Conservation (phyloP, 2,113 vertebrate genomes). For the Dasyurus viverrinus region DNA sequence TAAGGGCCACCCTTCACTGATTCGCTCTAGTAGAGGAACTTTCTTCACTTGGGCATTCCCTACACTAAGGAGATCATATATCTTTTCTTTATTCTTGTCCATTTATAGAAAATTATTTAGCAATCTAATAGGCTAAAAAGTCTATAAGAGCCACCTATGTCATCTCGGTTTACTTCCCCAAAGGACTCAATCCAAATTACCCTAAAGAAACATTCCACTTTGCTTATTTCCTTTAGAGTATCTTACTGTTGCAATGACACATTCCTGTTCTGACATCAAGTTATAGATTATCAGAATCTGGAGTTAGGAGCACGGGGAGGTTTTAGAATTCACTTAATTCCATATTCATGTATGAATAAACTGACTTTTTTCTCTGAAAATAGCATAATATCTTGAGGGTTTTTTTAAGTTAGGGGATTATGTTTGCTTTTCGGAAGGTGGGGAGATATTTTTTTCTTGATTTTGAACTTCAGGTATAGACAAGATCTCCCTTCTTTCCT, state of each 20-base stretch:
- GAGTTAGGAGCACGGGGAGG: neutral
- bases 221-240: neutral
- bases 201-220: neutral
- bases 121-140: neutral
- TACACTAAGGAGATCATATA: neutral
- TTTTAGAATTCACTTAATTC: neutral
- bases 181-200: neutral
- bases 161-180: neutral
- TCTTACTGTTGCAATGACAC: neutral
- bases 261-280: neutral
- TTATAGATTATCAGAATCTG: neutral
- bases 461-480: no score
- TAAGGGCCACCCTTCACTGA: neutral
- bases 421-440: neutral
- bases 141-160: neutral
- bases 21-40: neutral
- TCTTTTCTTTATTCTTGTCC: neutral
- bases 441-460: no score
- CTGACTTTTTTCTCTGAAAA: no score
- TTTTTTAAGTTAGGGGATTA: conserved; percentile 76
- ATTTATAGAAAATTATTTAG: neutral
- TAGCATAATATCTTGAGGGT: conserved; percentile 51
- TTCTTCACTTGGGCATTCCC: neutral
- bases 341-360: neutral
- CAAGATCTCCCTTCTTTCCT: conserved; percentile 29